Evolutionary conservation across 2,888 invertebrate genomes (phyloP).

Genomic region (Scaptomyza cyrtandrae): DNA sequence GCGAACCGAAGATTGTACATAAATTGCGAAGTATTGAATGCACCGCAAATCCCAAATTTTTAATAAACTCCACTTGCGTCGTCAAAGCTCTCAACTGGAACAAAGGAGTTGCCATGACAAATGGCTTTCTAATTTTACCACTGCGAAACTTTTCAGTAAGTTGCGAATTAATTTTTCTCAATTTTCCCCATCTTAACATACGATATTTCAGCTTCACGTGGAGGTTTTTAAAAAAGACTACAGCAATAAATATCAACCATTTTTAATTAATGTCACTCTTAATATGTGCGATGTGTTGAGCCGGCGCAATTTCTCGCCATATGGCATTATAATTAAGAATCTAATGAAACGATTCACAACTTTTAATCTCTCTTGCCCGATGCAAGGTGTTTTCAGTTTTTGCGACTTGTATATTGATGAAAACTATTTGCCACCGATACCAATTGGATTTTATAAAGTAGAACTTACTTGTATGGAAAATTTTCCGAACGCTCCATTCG

Average conservation of each 20-base stretch:
- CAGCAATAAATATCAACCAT: neutral
- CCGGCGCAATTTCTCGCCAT: neutral
- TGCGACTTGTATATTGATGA: slow-evolving; percentile 1
- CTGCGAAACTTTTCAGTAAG: neutral
- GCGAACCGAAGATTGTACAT: neutral
- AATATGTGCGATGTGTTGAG: neutral
- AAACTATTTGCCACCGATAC: neutral
- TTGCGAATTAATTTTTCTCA: neutral
- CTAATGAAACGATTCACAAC: neutral
- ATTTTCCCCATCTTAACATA: neutral
- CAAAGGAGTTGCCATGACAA: neutral
- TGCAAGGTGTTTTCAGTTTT: neutral
- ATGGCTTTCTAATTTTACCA: neutral
- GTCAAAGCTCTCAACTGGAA: neutral
- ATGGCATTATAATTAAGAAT: neutral
- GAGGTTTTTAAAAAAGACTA: neutral
- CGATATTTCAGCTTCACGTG: neutral
- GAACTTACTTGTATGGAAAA: neutral
- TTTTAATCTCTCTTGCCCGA: neutral
- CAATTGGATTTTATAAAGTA: neutral
- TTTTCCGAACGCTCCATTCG: neutral
- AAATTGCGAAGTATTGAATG: neutral
- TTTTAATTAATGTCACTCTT: neutral
- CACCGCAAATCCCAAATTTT: neutral
- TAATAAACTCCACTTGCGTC: neutral